Evolutionary conservation across 1,140 invertebrate species (phyloP), one percentile per base, ranked within the genome.

Genomic region (Bombyx mandarina): DNA sequence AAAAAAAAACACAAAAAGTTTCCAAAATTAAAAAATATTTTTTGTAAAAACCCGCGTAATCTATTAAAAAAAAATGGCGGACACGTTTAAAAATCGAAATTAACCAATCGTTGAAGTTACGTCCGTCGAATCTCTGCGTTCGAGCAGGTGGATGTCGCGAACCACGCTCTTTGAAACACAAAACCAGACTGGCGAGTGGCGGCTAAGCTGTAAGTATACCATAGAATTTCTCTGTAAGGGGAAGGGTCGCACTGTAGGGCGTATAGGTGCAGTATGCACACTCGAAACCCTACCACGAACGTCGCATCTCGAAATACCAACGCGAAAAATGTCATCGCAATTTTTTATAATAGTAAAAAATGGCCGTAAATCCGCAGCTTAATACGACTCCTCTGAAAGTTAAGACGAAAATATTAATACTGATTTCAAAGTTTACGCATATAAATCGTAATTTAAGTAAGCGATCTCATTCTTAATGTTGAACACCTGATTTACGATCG

Each of bases 201-300:
- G 69, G 73, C 73, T 76, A 79, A 83, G 75, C 77, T 77, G 82
- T 86, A 82, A 81, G 81, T 86, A 83, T 86, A 81, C 82, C 77
- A 82, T 83, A 83, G 79, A 80, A 85, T 80, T 49, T 80, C 76
- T 80, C 73, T 63, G 79, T 77, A 82, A 79, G 79, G 82, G 82
- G 82, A 86, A 86, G 82, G 82, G 82, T 82, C 82, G 79, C 66
- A 72, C 62, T 72, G 70, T 73, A 86, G 82, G 82, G 82, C 79
- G 81, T 82, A 69, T 78, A 76, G 74, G 79, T 79, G 82, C 79
- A 80, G 76, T 73, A 77, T 70, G 68, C 65, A 76, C 75, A 79
- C 78, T 82, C 71, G 65, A 67, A 76, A 68, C 73, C 80, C 79
- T 80, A 35, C 22, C 22, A 51, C 22, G 42, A 26, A 26, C 50